Base-by-base conservation (phyloP, 2,113 vertebrate species). In the Ramphastos sulfuratus region DNA sequence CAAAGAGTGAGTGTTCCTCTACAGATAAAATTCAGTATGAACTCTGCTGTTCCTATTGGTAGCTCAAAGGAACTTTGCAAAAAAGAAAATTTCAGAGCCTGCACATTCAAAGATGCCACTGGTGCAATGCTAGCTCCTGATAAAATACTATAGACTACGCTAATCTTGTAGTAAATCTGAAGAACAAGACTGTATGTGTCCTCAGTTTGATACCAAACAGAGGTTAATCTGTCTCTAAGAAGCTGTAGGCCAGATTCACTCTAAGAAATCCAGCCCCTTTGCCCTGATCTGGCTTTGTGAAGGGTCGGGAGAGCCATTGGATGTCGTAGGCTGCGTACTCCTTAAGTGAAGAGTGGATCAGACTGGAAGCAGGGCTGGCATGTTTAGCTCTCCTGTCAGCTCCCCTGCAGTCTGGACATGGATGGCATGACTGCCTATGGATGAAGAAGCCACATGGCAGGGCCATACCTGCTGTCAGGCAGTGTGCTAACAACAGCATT, bases 141-240 rank as follows among this genome's bases (percentile, higher is more conserved):
- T 82, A 23, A 89, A 92, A 91, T 80, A 89, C 80, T 48, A 42
- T 31, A 79, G 58, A 44, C 27, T 28, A 44, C 87, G 54, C 54
- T 74, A 89, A 89, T 94, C 85, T 91, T 91, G 93, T 87, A 95
- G 95, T 95, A 95, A n/a, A 16, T 86, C 56, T 93, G 73, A 80
- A 85, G 79, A 94, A 83, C 54, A 70, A 96, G 82, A 86, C 88
- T 52, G n/a, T 46, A 9, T 69, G 61, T 83, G 82, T 73, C 90
- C 95, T 94, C 82, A 89, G 59, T 94, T 90, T 66, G 92, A 59
- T 94, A 88, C 81, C 85, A 89, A 94, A 93, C 63, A 0, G 31
- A 96, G 87, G 82, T 95, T 93, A 95, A 93, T 96, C 93, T 96
- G 95, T 72, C 85, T 78, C 70, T 96, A 95, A 97, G 89, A 94